Evolutionary conservation across 2,113 vertebrate species (phyloP).

Genomic region (Hyperopisus bebe): DNA sequence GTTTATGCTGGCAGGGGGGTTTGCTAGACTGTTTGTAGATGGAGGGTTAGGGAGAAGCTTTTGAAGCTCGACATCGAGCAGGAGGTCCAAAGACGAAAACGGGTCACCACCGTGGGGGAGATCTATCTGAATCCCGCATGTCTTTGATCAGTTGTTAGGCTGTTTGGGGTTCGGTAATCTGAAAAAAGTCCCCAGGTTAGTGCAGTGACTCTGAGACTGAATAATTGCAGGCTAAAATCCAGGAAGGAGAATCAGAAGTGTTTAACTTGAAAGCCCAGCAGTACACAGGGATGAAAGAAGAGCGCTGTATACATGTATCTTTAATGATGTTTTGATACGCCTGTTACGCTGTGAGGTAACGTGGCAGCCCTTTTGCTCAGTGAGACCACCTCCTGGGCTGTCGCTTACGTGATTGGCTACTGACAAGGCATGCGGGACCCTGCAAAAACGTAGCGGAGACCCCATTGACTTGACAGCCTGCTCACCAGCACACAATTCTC

Average conservation of each 20-base stretch:
- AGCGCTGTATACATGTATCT: background rate
- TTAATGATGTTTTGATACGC: background rate
- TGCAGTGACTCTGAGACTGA: background rate
- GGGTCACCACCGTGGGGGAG: background rate
- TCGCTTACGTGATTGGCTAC: too few relatives aligned
- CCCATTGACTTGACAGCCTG: background rate
- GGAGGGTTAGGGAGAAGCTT: background rate
- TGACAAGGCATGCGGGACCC: background rate
- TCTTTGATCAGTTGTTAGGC: background rate
- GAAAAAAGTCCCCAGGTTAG: background rate
- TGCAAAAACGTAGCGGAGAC: background rate
- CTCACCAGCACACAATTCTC: background rate
- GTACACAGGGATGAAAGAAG: background rate
- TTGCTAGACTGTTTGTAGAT: background rate
- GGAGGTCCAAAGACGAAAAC: background rate
- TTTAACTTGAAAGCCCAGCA: background rate
- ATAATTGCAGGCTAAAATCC: background rate
- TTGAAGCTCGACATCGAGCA: background rate
- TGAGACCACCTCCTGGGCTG: background rate
- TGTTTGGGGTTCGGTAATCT: background rate
- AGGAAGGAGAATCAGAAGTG: background rate
- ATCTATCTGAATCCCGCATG: background rate
- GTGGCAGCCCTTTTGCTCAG: background rate
- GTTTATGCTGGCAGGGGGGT: background rate
- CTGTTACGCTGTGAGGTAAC: background rate